These are phyloP conservation scores for Microctonus hyperodae DNA, from an alignment of 2,888 invertebrate genomes.

Conservation along the genomic window DNA sequence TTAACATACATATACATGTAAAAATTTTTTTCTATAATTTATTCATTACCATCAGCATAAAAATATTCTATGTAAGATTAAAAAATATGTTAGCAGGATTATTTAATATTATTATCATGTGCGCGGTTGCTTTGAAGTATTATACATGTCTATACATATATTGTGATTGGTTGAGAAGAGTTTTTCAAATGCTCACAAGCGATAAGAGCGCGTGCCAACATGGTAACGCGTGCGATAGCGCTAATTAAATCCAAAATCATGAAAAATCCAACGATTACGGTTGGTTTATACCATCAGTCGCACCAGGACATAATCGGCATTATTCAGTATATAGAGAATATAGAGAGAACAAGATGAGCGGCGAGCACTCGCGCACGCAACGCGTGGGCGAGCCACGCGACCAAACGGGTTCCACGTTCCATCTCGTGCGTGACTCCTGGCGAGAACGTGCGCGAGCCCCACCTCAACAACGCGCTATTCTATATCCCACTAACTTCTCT, in stretches of 20 bases:
- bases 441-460: constrained; percentile 17
- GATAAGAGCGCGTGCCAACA: constrained; percentile 20
- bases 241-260: constrained; percentile 48
- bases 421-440: background rate
- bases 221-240: constrained; percentile 38
- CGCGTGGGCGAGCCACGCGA: constrained; percentile 63
- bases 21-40: no score
- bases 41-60: no score
- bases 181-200: background rate
- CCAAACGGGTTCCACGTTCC: constrained; percentile 57
- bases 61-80: no score
- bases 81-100: no score
- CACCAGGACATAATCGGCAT: constrained; percentile 21
- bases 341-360: constrained; percentile 24
- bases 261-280: constrained; percentile 39
- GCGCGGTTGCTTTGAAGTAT: background rate
- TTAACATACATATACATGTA: no score
- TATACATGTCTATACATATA: no score
- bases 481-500: constrained; percentile 26
- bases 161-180: background rate
- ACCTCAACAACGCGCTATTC: constrained; percentile 9
- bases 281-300: constrained; percentile 32
- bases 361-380: constrained; percentile 41
- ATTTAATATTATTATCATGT: background rate
- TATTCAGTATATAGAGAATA: constrained; percentile 34